Conservation (phyloP, 2,888 invertebrate species). For the Drosophila lacicola region DNA sequence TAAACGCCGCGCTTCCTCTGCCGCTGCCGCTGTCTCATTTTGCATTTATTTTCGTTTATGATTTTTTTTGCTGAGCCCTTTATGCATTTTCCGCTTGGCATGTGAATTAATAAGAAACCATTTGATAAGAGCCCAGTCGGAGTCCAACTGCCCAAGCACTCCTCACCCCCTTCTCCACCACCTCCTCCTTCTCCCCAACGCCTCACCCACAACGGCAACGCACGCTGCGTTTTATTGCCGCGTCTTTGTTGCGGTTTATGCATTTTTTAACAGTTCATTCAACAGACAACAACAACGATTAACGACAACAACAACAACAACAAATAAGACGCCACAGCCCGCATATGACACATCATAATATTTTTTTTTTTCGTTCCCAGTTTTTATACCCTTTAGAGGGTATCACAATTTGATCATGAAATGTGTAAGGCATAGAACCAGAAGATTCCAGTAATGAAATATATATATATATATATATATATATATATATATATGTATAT, state of each 20-base stretch:
- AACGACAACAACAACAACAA: constrained; percentile 4
- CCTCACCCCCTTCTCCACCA: background rate
- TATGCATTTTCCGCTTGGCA: constrained; percentile 51
- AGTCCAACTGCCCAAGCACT: background rate
- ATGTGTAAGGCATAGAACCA: too few species aligned
- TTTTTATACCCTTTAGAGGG: constrained; percentile 11
- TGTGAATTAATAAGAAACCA: constrained; percentile 64
- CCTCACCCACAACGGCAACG: constrained; percentile 2
- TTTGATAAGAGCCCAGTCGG: constrained; percentile 25
- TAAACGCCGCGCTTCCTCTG: constrained; percentile 44
- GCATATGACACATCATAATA: constrained; percentile 77
- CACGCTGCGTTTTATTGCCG: constrained; percentile 60
- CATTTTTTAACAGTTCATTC: constrained; percentile 45
- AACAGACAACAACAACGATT: constrained; percentile 31
- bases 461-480: too few species aligned
- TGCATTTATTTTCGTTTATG: background rate
- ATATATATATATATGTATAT: too few species aligned
- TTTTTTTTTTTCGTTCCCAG: constrained; percentile 15
- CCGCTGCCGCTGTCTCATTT: background rate
- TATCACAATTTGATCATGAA: background rate
- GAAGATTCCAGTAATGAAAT: too few species aligned
- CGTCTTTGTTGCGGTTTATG: constrained; percentile 48
- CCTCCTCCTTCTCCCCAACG: too few species aligned
- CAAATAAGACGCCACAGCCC: constrained; percentile 48
- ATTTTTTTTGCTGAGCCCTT: constrained; percentile 9